Conservation (phyloP, 2,888 invertebrate genomes). For the Catocala fraxini region DNA sequence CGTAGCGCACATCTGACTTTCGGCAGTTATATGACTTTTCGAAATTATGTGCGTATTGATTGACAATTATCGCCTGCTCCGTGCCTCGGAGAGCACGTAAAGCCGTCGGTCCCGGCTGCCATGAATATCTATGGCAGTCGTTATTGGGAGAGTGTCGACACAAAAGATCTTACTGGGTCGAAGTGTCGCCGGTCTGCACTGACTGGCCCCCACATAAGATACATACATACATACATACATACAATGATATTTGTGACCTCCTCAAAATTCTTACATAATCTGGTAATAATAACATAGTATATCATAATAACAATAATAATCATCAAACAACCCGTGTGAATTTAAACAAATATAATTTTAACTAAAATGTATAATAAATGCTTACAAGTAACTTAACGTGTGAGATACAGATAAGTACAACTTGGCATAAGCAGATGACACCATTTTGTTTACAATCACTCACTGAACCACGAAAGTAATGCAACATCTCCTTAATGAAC, state of each 20-base stretch:
- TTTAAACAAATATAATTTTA: constrained; percentile 1
- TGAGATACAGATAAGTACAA: neutral
- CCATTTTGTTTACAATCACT: constrained; percentile 12
- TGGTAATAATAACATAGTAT: neutral
- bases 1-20: too few relatives aligned
- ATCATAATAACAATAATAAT: constrained; percentile 3
- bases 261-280: neutral
- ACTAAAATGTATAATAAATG: neutral
- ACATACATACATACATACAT: too few relatives aligned
- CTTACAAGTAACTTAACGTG: constrained; percentile 4
- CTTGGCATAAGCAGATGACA: constrained; percentile 2
- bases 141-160: too few relatives aligned
- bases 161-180: too few relatives aligned
- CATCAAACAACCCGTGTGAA: constrained; percentile 6
- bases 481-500: constrained; percentile 19
- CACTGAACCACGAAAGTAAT: constrained; percentile 6
- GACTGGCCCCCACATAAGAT: too few relatives aligned
- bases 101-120: too few relatives aligned
- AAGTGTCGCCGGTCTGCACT: too few relatives aligned
- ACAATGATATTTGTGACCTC: neutral
- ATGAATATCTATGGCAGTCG: too few relatives aligned
- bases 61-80: too few relatives aligned
- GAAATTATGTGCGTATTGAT: too few relatives aligned
- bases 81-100: too few relatives aligned
- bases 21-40: too few relatives aligned